Evolutionary conservation across 2,113 vertebrate genomes (phyloP).

Genomic region (Epinephelus fuscoguttatus): DNA sequence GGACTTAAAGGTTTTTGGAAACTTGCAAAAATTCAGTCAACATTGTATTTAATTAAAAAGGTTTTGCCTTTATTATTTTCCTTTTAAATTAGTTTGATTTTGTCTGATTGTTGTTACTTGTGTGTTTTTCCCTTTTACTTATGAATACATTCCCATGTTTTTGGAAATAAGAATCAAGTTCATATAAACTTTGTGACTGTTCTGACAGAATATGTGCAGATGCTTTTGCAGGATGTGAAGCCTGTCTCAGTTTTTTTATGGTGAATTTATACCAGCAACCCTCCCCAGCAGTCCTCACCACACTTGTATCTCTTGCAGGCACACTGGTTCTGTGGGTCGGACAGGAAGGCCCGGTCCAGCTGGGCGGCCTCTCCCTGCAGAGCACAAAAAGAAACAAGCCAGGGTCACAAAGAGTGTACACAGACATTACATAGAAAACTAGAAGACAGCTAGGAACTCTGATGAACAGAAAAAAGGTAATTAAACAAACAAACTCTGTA

Average conservation of each 20-base stretch:
- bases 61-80: not conserved
- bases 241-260: not conserved
- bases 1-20: not conserved
- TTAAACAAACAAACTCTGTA: too few species aligned
- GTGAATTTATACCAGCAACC: not conserved
- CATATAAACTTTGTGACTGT: not conserved
- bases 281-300: constrained; percentile 89
- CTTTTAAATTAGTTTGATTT: not conserved
- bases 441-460: not conserved
- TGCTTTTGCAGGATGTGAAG: not conserved
- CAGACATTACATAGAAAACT: not conserved
- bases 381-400: not conserved
- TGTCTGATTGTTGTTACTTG: not conserved
- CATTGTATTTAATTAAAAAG: not conserved
- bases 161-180: not conserved
- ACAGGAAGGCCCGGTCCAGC: constrained; percentile 88
- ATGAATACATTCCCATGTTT: not conserved
- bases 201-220: not conserved
- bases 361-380: constrained; percentile 91
- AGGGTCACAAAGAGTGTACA: not conserved
- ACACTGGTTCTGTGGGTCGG: constrained; percentile 89
- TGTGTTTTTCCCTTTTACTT: not conserved
- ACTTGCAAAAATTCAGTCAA: not conserved
- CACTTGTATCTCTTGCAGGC: constrained; percentile 92
- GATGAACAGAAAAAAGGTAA: too few species aligned